These are phyloP conservation scores for Papilio gigon DNA, from an alignment of 2,888 invertebrate genomes.

Conservation along the genomic window DNA sequence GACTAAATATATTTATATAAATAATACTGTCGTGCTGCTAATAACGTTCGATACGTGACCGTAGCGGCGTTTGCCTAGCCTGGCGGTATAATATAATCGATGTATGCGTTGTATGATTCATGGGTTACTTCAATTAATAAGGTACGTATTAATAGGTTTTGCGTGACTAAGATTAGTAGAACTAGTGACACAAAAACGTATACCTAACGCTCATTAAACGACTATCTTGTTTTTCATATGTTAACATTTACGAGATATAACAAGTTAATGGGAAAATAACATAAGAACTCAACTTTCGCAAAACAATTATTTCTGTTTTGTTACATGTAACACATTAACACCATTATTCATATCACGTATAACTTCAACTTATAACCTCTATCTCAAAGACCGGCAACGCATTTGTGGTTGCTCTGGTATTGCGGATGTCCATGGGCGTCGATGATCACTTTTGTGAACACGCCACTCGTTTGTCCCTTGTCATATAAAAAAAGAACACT, in stretches of 20 bases:
- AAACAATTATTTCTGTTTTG: neutral
- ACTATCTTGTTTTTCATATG: neutral
- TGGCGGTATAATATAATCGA: neutral
- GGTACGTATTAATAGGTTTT: conserved; percentile 12
- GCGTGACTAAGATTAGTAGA: conserved; percentile 10
- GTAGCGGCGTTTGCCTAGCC: conserved; percentile 15
- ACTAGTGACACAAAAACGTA: conserved; percentile 4
- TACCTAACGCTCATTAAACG: neutral
- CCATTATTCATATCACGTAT: neutral
- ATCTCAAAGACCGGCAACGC: too few relatives aligned
- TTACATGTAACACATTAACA: neutral
- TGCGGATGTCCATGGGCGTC: too few relatives aligned
- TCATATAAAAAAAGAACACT: too few relatives aligned
- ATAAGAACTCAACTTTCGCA: neutral
- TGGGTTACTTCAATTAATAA: conserved; percentile 19
- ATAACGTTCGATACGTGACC: conserved; percentile 35
- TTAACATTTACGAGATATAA: neutral
- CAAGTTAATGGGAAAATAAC: neutral
- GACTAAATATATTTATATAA: conserved; percentile 35
- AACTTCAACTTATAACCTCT: too few relatives aligned
- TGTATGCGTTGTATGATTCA: conserved; percentile 29
- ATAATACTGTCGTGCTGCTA: conserved; percentile 28
- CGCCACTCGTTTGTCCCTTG: too few relatives aligned
- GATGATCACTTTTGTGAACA: too few relatives aligned
- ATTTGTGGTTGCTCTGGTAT: too few relatives aligned